Percentiles rank a stretch among this genome's conserved stretches.
phyloP scores from a whole-genome alignment of 1,140 invertebrate genomes.

The Hermetia illucens region DNA sequence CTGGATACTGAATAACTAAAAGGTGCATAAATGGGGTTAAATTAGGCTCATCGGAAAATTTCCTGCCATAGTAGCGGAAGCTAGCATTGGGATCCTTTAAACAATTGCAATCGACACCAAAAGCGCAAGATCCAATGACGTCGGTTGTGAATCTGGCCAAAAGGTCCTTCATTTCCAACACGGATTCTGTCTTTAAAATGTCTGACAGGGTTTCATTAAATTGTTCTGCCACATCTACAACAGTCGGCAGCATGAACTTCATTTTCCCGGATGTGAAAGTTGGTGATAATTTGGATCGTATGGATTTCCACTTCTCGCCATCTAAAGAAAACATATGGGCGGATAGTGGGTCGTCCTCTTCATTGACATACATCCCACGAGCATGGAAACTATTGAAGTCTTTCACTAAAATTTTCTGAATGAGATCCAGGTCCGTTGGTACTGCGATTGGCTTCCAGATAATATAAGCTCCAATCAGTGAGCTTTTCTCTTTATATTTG shows the following conservation, averaged over 20 bases:
- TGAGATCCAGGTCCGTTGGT: constrained; percentile 6
- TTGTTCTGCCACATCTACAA: no score
- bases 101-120: constrained; percentile 21
- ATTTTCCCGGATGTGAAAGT: constrained; percentile 36
- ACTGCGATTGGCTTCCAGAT: no score
- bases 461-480: no score
- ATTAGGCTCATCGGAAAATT: constrained; percentile 16
- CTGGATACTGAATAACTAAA: no score
- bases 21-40: no score
- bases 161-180: constrained; percentile 19
- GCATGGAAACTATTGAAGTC: constrained; percentile 12
- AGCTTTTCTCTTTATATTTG: no score
- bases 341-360: constrained; percentile 8
- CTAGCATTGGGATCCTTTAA: constrained; percentile 13
- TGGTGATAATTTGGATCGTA: constrained; percentile 32
- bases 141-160: constrained; percentile 19
- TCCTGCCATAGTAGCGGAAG: constrained; percentile 20
- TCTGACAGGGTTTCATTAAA: no score
- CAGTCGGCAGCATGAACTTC: constrained; percentile 30
- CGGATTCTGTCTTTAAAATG: no score
- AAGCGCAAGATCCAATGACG: constrained; percentile 20
- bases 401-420: constrained; percentile 13
- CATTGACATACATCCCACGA: constrained; percentile 7
- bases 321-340: constrained; percentile 14
- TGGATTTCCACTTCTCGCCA: constrained; percentile 29